A percentile compares a stretch with the other conserved stretches of the same genome.
These are phyloP conservation scores for Penaeus japonicus DNA, from an alignment of 1,140 invertebrate genomes.

Conservation along the genomic window DNA sequence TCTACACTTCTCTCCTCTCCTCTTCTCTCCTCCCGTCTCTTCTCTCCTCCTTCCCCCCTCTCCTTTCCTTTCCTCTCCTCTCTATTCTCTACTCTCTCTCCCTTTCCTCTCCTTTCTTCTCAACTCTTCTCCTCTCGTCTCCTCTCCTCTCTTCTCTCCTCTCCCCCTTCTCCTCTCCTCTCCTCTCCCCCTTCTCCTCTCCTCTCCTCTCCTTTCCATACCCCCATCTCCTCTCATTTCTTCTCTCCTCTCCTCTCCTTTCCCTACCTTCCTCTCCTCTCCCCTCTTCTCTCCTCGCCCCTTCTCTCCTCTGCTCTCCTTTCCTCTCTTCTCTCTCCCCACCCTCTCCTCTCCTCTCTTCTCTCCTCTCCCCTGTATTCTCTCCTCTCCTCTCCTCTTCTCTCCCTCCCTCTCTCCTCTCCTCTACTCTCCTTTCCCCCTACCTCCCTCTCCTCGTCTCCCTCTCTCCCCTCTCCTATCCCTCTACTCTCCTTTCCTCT, in stretches of 20 bases:
- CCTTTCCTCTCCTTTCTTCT: neutral
- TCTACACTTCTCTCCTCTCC: neutral
- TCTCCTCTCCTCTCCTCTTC: neutral
- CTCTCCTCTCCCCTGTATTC: neutral
- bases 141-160: neutral
- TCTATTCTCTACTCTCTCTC: neutral
- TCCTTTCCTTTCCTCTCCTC: neutral
- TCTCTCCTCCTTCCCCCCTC: neutral
- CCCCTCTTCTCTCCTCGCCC: neutral
- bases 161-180: neutral
- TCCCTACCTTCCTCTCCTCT: neutral
- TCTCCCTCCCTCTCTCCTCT: neutral
- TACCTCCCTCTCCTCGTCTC: neutral
- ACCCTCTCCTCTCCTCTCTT: too few species aligned
- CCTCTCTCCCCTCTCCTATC: conserved; percentile 19
- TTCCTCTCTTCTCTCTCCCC: too few species aligned
- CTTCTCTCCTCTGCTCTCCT: neutral
- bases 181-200: neutral
- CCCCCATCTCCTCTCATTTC: neutral
- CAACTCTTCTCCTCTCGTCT: neutral
- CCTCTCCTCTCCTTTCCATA: neutral
- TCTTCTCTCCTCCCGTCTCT: neutral
- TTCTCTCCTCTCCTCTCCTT: neutral
- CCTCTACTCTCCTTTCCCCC: neutral
- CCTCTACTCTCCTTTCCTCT: neutral